Base-by-base conservation (phyloP, 2,797 vertebrate species). In the Enteromius radiatus region DNA sequence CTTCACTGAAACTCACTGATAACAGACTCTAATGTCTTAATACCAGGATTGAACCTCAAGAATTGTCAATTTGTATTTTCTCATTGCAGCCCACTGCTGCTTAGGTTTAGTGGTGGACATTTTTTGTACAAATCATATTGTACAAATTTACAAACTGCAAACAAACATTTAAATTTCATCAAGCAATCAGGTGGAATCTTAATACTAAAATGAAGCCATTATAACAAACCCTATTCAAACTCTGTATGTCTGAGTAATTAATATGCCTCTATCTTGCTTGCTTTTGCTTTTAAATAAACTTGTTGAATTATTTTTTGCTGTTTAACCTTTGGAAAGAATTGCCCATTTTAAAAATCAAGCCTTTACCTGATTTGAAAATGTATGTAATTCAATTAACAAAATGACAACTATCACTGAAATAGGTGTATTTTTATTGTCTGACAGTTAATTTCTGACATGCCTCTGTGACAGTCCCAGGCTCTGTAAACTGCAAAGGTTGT, bases 1-100 rank as follows among this genome's bases (percentile, higher is more conserved):
- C 26, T 49, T 49, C 49, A n/a, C n/a, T n/a, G n/a, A 52, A 23
- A 68, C 38, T 68, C 28, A 36, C 43, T 36, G 9, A 63, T 26
- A 64, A 74, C 69, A 77, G 19, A 76, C 65, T 87, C 33, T 36
- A 83, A 85, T 90, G 88, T 86, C 84, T 82, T 15, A 67, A 67
- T 87, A 83, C 84, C 67, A 64, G 61, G 61, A 78, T 69, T 67
- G 19, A 15, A 56, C 67, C 33, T 26, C 19, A 43, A 43, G 41
- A 43, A 12, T 43, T 43, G 10, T 43, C 41, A 12, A 43, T 52
- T 52, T 36, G 19, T 54, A 73, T 3, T 10, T 15, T 17, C 17
- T 21, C 26, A 2, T 49, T 71, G 19, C 9, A 5, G 9, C 43
- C 17, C 69, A 49, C 0, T 71, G 43, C 26, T 17, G 4, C 23